Percentiles rank a stretch among this genome's conserved stretches.
phyloP scores from a whole-genome alignment of 2,113 vertebrate species.

The human (Homo sapiens) region GRCh38 chr4:24484001-24484500 shows the following conservation, averaged over 20 bases:
- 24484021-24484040: no score
- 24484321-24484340: not conserved
- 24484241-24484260: not conserved
- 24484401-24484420: not conserved
- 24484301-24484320: not conserved
- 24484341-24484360: not conserved
- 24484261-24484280: fast-evolving
- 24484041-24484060: no score
- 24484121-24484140: not conserved
- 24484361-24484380: not conserved
- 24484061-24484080: no score
- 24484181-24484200: not conserved
- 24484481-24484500: not conserved
- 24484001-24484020: no score
- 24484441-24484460: not conserved
- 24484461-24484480: not conserved
- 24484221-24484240: not conserved
- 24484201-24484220: no score
- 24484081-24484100: no score
- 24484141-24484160: not conserved
- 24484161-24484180: no score
- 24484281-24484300: no score
- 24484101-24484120: no score
- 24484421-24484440: not conserved
- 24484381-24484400: not conserved